These are phyloP conservation scores for Euura saliciscinereae DNA, from an alignment of 1,140 invertebrate species.

Conservation along the genomic window DNA sequence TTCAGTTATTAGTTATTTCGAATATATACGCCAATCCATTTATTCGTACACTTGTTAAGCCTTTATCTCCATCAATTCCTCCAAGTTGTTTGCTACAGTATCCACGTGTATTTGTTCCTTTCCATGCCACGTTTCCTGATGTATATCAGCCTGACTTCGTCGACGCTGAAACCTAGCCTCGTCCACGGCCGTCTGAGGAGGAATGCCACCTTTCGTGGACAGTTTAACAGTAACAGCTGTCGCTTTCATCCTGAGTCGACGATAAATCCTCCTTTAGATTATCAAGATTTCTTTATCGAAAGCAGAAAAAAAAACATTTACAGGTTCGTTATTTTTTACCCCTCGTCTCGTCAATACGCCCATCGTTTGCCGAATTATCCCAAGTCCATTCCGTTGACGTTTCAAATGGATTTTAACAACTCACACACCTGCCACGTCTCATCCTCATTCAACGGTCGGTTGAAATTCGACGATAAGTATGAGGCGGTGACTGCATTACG, in stretches of 20 bases:
- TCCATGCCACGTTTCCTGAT: neutral
- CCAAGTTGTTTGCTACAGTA: neutral
- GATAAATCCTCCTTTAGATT: conserved; percentile 1
- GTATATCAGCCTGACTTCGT: neutral
- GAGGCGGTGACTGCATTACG: neutral
- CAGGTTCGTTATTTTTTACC: neutral
- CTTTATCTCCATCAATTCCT: neutral
- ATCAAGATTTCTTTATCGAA: neutral
- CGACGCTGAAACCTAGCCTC: neutral
- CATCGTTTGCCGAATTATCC: neutral
- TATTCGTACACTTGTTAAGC: neutral
- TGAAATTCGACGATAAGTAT: neutral
- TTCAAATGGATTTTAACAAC: neutral
- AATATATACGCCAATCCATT: neutral
- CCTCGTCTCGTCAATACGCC: neutral
- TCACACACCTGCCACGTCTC: neutral
- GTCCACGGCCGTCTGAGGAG: neutral
- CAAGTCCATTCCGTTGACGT: neutral
- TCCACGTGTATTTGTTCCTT: neutral
- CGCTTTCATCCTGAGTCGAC: neutral
- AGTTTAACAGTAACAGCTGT: conserved; percentile 1
- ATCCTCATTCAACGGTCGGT: neutral
- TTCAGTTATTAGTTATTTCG: neutral
- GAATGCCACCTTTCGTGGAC: neutral
- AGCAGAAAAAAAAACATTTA: neutral